These are phyloP conservation scores for Ischnura elegans DNA, from an alignment of 2,888 invertebrate species.

Conservation along the genomic window DNA sequence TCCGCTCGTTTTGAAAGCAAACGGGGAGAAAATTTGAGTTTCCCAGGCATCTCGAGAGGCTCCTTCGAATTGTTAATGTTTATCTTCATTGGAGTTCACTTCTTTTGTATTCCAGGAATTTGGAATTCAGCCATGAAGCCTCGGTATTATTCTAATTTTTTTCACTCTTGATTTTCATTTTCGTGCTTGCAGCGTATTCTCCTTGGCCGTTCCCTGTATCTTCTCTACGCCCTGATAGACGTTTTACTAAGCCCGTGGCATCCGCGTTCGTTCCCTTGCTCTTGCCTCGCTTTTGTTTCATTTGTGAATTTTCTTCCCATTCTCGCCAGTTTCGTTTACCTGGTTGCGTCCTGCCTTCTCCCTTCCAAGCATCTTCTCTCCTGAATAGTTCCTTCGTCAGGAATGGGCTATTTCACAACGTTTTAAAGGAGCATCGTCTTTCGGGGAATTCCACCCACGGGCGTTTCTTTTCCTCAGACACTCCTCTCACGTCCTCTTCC, in stretches of 20 bases:
- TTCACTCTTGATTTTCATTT: not conserved
- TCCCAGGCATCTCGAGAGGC: not conserved
- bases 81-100: not conserved
- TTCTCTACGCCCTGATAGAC: not conserved
- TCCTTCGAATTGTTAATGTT: not conserved
- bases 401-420: not conserved
- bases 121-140: not conserved
- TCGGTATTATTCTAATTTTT: not conserved
- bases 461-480: not conserved
- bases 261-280: not conserved
- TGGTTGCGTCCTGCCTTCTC: not conserved
- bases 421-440: not conserved
- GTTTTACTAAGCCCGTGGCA: not conserved
- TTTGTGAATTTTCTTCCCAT: not conserved
- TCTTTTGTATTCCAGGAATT: not conserved
- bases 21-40: not conserved
- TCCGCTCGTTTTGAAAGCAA: not conserved
- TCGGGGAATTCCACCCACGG: conserved; percentile 9
- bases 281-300: not conserved
- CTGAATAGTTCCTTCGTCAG: not conserved
- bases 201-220: not conserved
- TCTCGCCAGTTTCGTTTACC: no score
- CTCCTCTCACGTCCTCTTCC: not conserved
- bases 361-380: not conserved
- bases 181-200: not conserved